Conservation (phyloP, 1,140 invertebrate genomes). For the Drosophila pachea region DNA sequence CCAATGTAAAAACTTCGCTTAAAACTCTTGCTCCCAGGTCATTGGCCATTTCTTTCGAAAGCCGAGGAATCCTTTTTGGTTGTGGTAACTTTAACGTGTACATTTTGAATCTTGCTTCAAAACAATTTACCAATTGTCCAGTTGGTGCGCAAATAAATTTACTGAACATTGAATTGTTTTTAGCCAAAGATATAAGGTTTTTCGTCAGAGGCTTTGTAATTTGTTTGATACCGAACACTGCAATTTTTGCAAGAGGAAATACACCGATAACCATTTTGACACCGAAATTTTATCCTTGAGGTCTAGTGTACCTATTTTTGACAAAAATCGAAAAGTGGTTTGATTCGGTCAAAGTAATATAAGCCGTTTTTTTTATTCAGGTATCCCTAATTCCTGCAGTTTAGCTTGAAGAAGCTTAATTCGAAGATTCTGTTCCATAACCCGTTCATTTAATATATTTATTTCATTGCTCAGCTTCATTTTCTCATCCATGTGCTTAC, state of each 20-base stretch:
- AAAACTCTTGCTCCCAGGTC: conserved; percentile 42
- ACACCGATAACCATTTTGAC: conserved; percentile 42
- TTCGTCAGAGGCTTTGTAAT: conserved; percentile 33
- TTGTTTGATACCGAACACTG: conserved; percentile 32
- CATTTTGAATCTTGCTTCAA: conserved; percentile 49
- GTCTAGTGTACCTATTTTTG: background rate
- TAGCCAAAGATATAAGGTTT: conserved; percentile 21
- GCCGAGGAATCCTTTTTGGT: conserved; percentile 32
- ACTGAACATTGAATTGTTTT: conserved; percentile 22
- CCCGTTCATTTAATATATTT: conserved; percentile 11
- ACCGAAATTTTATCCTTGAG: conserved; percentile 21
- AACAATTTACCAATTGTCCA: conserved; percentile 41
- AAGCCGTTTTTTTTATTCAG: background rate
- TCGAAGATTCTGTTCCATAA: conserved; percentile 22
- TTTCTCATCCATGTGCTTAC: background rate
- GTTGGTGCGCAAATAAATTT: conserved; percentile 32
- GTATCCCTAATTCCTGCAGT: background rate
- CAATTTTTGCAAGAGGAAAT: conserved; percentile 51
- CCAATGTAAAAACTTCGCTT: conserved; percentile 41
- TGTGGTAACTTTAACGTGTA: conserved; percentile 43
- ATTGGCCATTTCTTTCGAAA: conserved; percentile 29
- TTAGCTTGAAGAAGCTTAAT: conserved; percentile 26
- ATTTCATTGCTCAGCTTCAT: conserved; percentile 24
- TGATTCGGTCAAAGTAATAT: background rate
- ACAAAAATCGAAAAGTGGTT: conserved; percentile 1